These are phyloP conservation scores for Megaleporinus macrocephalus DNA, from an alignment of 2,113 vertebrate species.

Conservation along the genomic window DNA sequence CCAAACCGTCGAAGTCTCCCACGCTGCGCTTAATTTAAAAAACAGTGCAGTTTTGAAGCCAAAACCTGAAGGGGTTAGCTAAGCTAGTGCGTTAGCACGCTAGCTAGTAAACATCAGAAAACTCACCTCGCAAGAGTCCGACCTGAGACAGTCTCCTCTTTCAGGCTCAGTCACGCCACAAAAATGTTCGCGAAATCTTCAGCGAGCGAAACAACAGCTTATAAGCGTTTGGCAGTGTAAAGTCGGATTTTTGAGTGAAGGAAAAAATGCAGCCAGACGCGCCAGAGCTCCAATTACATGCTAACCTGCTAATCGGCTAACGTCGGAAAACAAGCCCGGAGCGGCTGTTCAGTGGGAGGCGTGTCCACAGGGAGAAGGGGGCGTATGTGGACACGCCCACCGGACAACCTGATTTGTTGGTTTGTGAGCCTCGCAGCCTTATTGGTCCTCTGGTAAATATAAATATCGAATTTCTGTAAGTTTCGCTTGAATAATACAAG, in stretches of 20 bases:
- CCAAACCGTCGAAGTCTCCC: neutral
- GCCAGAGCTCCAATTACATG: constrained; percentile 42
- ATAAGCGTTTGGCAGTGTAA: constrained; percentile 7
- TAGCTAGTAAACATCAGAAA: constrained; percentile 39
- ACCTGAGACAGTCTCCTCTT: constrained; percentile 31
- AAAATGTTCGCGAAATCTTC: too few species aligned
- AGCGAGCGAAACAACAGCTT: neutral
- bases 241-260: neutral
- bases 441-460: neutral
- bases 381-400: neutral
- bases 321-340: constrained; percentile 52
- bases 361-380: constrained; percentile 1
- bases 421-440: neutral
- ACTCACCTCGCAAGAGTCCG: constrained; percentile 53
- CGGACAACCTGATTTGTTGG: constrained; percentile 15
- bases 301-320: constrained; percentile 56
- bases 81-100: neutral
- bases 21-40: neutral
- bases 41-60: constrained; percentile 8
- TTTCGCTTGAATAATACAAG: neutral
- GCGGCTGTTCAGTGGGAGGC: constrained; percentile 23
- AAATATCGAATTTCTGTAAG: neutral
- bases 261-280: constrained; percentile 35
- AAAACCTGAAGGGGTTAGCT: neutral
- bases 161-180: constrained; percentile 32